Evolutionary conservation across 2,113 vertebrate species (phyloP), one percentile per base, ranked within the genome.

Genomic region (Siphamia tubifer): DNA sequence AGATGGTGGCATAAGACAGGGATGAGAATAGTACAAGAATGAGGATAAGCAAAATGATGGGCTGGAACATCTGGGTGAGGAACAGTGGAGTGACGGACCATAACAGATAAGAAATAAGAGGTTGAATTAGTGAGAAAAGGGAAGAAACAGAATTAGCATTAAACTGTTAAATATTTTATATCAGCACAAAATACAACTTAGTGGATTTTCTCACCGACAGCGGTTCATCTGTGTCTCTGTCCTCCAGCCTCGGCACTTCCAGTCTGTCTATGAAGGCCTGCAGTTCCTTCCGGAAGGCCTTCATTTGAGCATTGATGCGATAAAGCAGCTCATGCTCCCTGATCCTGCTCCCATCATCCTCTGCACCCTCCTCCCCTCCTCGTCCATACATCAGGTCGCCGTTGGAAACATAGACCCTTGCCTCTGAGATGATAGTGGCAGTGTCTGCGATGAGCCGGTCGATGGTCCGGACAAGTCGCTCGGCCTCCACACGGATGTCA

Each of bases 31-130:
- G 94, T 86, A 99, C 96, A 79, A 99, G 95, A 68, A 99, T 97
- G 94, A 99, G 97, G 92, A 99, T 99, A 93, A 99, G 96, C 87
- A 99, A 94, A 94, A 99, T 99, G 92, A 99, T 97, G 83, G 98
- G 98, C 94, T 99, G 98, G 93, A 99, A 98, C 97, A 99, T 99
- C 97, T 99, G 94, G 91, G 89, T 81, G 89, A 94, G 82, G 47
- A 78, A 25, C 30, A 36, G 77, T 17, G 61, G n/a, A 43, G 58
- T 1, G 10, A 24, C 19, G 30, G 70, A 74, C 39, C 8, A 91
- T 74, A 88, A 90, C 92, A 20, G 64, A 93, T 77, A 92, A 54
- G 38, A 77, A 77, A 68, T 43, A 68, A 64, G 25, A 66, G 62
- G 60, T 54, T 44, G 47, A 53, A 66, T 71, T 61, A 23, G 68